Conservation (phyloP, 2,888 invertebrate genomes). For the Falcaria lacertinaria region DNA sequence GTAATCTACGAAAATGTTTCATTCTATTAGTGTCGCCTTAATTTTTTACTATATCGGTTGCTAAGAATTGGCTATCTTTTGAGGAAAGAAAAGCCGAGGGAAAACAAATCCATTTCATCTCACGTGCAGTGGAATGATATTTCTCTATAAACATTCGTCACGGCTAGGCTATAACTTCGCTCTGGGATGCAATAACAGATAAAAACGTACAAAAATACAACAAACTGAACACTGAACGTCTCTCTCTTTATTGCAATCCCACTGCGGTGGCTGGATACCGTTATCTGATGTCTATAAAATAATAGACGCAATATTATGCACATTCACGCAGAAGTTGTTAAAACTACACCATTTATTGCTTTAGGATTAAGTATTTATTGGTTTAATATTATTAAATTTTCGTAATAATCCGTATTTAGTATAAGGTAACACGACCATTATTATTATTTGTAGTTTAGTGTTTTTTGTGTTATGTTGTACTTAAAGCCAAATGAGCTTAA, state of each 20-base stretch:
- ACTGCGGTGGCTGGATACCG: slow-evolving; percentile 46
- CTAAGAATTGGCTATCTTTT: neutral
- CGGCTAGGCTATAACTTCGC: slow-evolving; percentile 40
- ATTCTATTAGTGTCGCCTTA: no score
- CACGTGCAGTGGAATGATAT: slow-evolving; percentile 38
- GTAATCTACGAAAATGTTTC: no score
- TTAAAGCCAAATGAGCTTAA: no score
- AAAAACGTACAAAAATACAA: slow-evolving; percentile 53
- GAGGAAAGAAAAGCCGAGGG: neutral
- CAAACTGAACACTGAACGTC: slow-evolving; percentile 48
- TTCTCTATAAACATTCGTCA: slow-evolving; percentile 50
- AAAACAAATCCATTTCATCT: slow-evolving; percentile 36
- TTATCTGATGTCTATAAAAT: slow-evolving; percentile 63
- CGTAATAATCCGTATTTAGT: neutral
- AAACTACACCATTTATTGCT: slow-evolving; percentile 30
- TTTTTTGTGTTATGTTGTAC: no score
- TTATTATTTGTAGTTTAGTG: no score
- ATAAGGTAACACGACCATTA: neutral
- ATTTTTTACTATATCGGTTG: no score
- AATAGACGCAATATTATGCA: slow-evolving; percentile 50
- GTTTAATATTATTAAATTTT: neutral
- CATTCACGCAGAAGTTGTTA: slow-evolving; percentile 35
- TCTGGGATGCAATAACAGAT: slow-evolving; percentile 65
- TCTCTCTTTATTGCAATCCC: slow-evolving; percentile 50
- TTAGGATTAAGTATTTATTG: slow-evolving; percentile 23